A percentile compares a stretch with the other conserved stretches of the same genome.
Evolutionary conservation across 2,113 vertebrate genomes (phyloP).

Genomic region (Poeciliopsis occidentalis): DNA sequence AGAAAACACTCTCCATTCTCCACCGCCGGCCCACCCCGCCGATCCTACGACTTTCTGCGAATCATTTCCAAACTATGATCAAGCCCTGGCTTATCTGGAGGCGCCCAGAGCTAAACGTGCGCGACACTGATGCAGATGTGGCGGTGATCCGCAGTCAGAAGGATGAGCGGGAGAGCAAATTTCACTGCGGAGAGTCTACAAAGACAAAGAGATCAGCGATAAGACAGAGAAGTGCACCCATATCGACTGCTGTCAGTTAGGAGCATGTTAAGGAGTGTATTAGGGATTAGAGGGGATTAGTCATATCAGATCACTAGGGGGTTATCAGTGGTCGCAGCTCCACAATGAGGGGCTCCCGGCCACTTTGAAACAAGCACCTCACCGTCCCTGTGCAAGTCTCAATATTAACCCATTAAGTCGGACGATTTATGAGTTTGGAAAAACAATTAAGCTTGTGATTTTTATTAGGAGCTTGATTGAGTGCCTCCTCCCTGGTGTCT

Average conservation of each 20-base stretch:
- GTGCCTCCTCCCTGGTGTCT: conserved; percentile 57
- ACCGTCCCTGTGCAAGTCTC: conserved; percentile 34
- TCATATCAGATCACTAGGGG: conserved; percentile 78
- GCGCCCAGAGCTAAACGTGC: conserved; percentile 23
- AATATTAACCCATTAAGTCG: conserved; percentile 67
- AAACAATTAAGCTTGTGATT: conserved; percentile 75
- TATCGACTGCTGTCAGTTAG: conserved; percentile 80
- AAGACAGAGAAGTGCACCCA: conserved; percentile 64
- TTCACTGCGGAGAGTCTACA: conserved; percentile 49
- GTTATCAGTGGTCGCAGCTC: conserved; percentile 74
- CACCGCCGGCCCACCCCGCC: background rate
- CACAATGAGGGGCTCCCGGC: conserved; percentile 54
- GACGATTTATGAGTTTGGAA: conserved; percentile 72
- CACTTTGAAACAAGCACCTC: conserved; percentile 36
- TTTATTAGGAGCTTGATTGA: conserved; percentile 74
- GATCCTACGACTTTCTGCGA: conserved; percentile 1
- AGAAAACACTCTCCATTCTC: conserved; percentile 29
- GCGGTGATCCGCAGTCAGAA: conserved; percentile 40
- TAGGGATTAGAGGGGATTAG: conserved; percentile 80
- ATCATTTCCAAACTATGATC: conserved; percentile 47
- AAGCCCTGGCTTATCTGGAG: conserved; percentile 33
- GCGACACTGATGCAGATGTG: conserved; percentile 59
- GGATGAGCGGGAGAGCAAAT: conserved; percentile 45
- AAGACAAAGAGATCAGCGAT: conserved; percentile 76
- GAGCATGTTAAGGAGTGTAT: conserved; percentile 79